phyloP scores from a whole-genome alignment of 2,113 vertebrate genomes.

The Pogonocichla stellata region DNA sequence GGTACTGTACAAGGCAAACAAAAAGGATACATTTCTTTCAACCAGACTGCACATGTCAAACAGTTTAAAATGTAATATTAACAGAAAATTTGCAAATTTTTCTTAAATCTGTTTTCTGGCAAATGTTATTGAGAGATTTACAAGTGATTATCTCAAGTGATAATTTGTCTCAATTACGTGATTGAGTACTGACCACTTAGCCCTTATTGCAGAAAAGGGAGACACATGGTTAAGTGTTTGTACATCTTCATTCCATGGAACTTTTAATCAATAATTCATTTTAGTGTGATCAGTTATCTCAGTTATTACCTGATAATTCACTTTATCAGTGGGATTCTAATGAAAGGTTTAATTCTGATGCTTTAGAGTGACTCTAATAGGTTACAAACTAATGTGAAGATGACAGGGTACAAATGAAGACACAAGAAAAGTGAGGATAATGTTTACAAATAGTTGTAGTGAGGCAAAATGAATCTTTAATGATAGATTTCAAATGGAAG shows the following conservation, averaged over 20 bases:
- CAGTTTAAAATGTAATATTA: background rate
- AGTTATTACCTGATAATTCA: background rate
- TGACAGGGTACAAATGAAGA: conserved; percentile 35
- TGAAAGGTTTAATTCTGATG: background rate
- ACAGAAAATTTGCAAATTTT: background rate
- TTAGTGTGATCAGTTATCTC: background rate
- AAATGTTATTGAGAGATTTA: background rate
- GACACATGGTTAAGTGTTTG: background rate
- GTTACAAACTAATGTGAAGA: conserved; percentile 17
- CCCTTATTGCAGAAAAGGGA: background rate
- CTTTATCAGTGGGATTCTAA: background rate
- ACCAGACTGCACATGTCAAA: background rate
- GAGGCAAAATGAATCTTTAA: conserved; percentile 36
- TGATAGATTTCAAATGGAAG: conserved; percentile 49
- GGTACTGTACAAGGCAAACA: background rate
- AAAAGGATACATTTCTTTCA: background rate
- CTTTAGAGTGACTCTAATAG: background rate
- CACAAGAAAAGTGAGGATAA: background rate
- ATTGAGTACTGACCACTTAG: background rate
- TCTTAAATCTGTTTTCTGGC: background rate
- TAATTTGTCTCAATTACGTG: background rate
- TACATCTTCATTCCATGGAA: background rate
- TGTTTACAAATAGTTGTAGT: conserved; percentile 38
- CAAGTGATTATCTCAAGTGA: background rate
- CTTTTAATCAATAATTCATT: conserved; percentile 25